A percentile compares a stretch with the other conserved stretches of the same genome.
Evolutionary conservation across 2,797 vertebrate species (phyloP).

Genomic region (Takifugu rubripes): DNA sequence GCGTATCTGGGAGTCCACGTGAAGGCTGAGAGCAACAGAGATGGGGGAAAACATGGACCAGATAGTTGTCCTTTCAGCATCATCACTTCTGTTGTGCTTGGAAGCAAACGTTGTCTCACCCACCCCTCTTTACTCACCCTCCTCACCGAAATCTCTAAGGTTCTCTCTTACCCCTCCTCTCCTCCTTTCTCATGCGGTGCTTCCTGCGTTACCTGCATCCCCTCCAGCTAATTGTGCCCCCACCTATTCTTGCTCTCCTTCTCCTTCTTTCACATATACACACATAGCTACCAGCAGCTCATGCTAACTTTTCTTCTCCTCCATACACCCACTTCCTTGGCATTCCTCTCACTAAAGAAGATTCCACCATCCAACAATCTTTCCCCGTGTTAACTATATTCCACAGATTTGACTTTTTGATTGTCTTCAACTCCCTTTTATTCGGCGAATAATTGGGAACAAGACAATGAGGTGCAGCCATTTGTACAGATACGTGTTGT

Average conservation of each 20-base stretch:
- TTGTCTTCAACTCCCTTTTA: too few relatives aligned
- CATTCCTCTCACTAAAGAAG: neutral
- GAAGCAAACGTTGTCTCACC: slow-evolving; percentile 41
- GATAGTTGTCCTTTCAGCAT: slow-evolving; percentile 65
- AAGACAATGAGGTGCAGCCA: too few relatives aligned
- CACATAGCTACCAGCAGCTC: slow-evolving; percentile 23
- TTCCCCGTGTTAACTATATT: too few relatives aligned
- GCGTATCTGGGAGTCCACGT: slow-evolving; percentile 5
- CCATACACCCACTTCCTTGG: neutral
- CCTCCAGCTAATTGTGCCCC: slow-evolving; percentile 23
- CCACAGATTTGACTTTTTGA: too few relatives aligned
- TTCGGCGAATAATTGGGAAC: too few relatives aligned
- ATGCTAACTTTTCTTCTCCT: slow-evolving; percentile 15
- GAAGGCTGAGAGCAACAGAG: slow-evolving; percentile 11
- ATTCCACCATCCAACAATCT: too few relatives aligned
- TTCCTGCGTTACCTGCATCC: slow-evolving; percentile 27
- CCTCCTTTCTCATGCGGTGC: slow-evolving; percentile 34
- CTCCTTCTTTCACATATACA: slow-evolving; percentile 35
- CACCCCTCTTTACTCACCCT: slow-evolving; percentile 34
- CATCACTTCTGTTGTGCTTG: slow-evolving; percentile 61
- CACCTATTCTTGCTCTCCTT: slow-evolving; percentile 20
- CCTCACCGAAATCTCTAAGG: slow-evolving; percentile 53
- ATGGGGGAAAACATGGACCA: slow-evolving; percentile 34
- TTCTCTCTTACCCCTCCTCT: slow-evolving; percentile 26
- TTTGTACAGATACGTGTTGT: too few relatives aligned